phyloP scores from a whole-genome alignment of 2,797 vertebrate genomes.

The Apodemus agrarius region DNA sequence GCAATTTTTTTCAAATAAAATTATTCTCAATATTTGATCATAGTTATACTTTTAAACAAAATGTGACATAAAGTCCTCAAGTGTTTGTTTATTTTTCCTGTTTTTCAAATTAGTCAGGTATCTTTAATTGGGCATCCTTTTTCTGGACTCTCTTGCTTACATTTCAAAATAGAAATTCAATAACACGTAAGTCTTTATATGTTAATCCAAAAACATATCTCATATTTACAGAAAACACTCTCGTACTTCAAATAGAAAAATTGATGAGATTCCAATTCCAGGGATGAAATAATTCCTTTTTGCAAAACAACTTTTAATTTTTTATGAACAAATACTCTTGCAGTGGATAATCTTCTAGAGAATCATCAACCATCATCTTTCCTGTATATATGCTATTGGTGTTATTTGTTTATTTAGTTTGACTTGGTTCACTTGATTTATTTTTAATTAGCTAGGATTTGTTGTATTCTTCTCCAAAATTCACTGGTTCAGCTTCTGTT shows the following conservation, averaged over 20 bases:
- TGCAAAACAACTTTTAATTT: background rate
- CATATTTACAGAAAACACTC: background rate
- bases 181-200: background rate
- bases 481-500: background rate
- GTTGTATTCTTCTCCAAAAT: background rate
- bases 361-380: background rate
- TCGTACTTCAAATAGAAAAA: background rate
- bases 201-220: background rate
- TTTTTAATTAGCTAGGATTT: background rate
- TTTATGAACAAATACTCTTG: background rate
- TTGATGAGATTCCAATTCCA: background rate
- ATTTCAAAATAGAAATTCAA: conserved; percentile 32
- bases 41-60: background rate
- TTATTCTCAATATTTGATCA: conserved; percentile 26
- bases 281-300: background rate
- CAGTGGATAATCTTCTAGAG: background rate
- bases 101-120: background rate
- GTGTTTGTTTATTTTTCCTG: background rate
- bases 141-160: background rate
- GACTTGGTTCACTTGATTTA: background rate
- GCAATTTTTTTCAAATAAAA: conserved; percentile 9
- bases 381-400: background rate
- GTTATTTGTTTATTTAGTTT: background rate
- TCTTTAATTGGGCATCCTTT: background rate
- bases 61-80: background rate